Percentiles rank a stretch among this genome's conserved stretches.
phyloP scores from a whole-genome alignment of 2,113 vertebrate genomes.

The Sarotherodon lohbergeri region DNA sequence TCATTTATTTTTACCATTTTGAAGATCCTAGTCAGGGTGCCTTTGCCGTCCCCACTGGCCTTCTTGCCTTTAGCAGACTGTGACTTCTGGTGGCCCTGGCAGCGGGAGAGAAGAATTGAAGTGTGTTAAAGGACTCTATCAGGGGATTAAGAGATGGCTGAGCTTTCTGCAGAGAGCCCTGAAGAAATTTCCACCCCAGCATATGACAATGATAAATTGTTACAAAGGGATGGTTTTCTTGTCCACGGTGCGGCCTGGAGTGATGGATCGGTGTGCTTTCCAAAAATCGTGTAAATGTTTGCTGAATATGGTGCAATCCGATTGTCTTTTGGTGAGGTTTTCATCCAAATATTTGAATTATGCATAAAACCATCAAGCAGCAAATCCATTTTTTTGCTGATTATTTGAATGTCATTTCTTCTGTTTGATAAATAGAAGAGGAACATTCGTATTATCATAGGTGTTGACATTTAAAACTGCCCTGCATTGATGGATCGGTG shows the following conservation, averaged over 20 bases:
- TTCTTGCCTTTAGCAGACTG: slow-evolving; percentile 81
- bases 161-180: not conserved
- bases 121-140: not conserved
- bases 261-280: not conserved
- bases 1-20: slow-evolving; percentile 84
- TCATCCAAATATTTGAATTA: not conserved
- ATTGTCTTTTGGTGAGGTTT: not conserved
- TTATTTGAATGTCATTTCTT: not conserved
- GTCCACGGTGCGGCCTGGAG: not conserved
- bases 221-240: not conserved
- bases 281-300: not conserved
- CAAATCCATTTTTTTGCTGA: not conserved
- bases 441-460: not conserved
- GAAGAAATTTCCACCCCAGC: not conserved
- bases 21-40: slow-evolving; percentile 94
- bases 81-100: slow-evolving; percentile 72
- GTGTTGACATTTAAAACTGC: not conserved
- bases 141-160: not conserved
- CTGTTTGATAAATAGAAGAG: not conserved
- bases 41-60: slow-evolving; percentile 85
- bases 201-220: not conserved
- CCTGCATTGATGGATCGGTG: not conserved
- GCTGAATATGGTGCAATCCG: not conserved
- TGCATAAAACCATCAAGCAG: not conserved
- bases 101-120: not conserved